Evolutionary conservation across 2,888 invertebrate species (phyloP).

Genomic region (Clitarchus hookeri): DNA sequence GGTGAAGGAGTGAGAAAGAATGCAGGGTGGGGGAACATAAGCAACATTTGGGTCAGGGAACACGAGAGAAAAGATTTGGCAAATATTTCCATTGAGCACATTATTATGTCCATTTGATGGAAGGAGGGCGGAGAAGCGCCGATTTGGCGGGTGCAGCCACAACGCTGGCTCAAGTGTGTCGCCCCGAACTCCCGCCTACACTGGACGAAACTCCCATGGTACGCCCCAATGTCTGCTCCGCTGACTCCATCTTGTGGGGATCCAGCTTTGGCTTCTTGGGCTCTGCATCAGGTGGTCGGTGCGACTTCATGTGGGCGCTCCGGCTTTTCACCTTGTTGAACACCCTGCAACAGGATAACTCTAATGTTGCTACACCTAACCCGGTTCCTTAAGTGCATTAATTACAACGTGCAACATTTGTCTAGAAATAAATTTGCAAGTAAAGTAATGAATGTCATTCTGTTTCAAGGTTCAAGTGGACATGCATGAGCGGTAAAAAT

Average conservation of each 20-base stretch:
- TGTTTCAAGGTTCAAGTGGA: no score
- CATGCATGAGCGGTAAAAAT: no score
- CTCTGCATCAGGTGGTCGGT: slow-evolving; percentile 87
- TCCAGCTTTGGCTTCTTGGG: slow-evolving; percentile 66
- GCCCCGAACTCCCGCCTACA: slow-evolving; percentile 29
- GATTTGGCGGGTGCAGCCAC: no score
- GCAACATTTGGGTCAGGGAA: not conserved
- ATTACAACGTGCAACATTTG: no score
- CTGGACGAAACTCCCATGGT: slow-evolving; percentile 37
- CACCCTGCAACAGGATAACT: slow-evolving; percentile 70
- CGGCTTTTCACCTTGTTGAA: slow-evolving; percentile 98
- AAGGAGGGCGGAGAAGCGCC: not conserved
- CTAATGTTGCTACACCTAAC: no score
- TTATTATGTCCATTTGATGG: not conserved
- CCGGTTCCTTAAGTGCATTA: no score
- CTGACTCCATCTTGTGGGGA: slow-evolving; percentile 42
- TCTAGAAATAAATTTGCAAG: no score
- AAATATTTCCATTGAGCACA: slow-evolving; percentile 3
- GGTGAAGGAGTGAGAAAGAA: not conserved
- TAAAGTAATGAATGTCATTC: no score
- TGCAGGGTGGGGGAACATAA: not conserved
- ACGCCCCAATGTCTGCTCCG: slow-evolving; percentile 40
- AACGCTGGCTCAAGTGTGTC: slow-evolving; percentile 30
- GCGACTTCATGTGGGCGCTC: slow-evolving; percentile 99
- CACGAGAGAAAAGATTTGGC: not conserved